A percentile compares a stretch with the other conserved stretches of the same genome.
These are phyloP conservation scores for Hylyphantes graminicola DNA, from an alignment of 1,140 invertebrate species.

Conservation along the genomic window DNA sequence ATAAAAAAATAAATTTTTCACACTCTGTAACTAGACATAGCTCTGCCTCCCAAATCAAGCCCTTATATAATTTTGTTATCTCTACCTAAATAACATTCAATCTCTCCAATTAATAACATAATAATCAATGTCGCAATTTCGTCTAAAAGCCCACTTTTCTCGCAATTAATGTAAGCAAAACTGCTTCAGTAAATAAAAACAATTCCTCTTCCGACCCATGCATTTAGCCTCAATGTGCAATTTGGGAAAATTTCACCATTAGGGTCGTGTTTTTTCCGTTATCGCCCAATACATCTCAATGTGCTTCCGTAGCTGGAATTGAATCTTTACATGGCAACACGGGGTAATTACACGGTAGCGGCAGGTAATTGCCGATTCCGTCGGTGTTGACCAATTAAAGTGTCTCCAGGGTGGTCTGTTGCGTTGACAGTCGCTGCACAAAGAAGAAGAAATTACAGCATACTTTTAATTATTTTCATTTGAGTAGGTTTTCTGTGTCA, in stretches of 20 bases:
- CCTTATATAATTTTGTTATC: too few relatives aligned
- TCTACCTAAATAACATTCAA: too few relatives aligned
- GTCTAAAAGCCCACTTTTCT: conserved; percentile 2
- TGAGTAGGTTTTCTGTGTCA: too few relatives aligned
- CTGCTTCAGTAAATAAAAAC: conserved; percentile 4
- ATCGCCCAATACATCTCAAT: conserved; percentile 33
- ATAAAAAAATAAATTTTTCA: too few relatives aligned
- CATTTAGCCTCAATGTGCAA: conserved; percentile 5
- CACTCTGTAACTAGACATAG: too few relatives aligned
- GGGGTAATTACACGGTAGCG: conserved; percentile 28
- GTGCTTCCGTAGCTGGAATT: conserved; percentile 4
- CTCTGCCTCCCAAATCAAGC: too few relatives aligned
- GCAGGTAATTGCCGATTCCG: conserved; percentile 27
- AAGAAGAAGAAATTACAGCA: too few relatives aligned
- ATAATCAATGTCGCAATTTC: not conserved
- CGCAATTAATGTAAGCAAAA: not conserved
- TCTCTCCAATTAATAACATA: not conserved
- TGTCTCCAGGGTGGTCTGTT: conserved; percentile 18
- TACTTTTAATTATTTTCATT: too few relatives aligned
- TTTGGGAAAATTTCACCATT: conserved; percentile 6
- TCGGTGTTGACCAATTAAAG: conserved; percentile 27
- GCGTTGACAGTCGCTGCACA: conserved; percentile 19
- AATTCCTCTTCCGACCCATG: not conserved
- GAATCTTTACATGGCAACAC: conserved; percentile 1
- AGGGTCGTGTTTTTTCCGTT: not conserved